Evolutionary conservation across 2,888 invertebrate genomes (phyloP), one percentile per base, ranked within the genome.

Genomic region (Cantharis nigra): DNA sequence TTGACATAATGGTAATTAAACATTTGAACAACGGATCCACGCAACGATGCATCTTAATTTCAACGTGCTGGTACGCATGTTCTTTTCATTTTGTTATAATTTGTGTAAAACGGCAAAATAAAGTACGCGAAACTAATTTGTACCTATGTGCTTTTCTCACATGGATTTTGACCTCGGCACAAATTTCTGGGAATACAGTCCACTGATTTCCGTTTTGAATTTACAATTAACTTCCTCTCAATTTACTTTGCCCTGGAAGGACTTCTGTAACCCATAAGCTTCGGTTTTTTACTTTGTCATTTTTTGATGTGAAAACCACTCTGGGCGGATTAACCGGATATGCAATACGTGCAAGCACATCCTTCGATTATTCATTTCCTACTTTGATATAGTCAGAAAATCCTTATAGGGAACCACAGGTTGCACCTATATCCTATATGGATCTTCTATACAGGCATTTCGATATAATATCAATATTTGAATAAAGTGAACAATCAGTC

Each of bases 1-100:
- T 67, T 67, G 26, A 20, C 13, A n/a, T 26, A 67, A 67, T 49
- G 49, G 33, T 73, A 73, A 73, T 73, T 73, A 73, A 73, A 73
- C 62, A 14, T 67, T 33, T 73, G 72, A 28, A 30, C 18, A 28
- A 64, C 72, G 72, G 72, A 73, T 73, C 23, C 69, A 73, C 30
- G 72, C 72, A 73, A 73, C 67, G 67, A 65, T 73, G 67, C 63
- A 18, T 71, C 64, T 16, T 18, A 69, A n/a, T 33, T 67, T 10
- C 65, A 73, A 30, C 28, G n/a, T 30, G 33, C 14, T 30, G 18
- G 26, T 9, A 67, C 65, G 65, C 26, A 23, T 26, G 65, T 67
- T 33, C 13, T 13, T 26, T 67, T 67, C 26, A 67, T 67, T 67
- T 14, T n/a, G 23, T 67, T 23, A 1, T 9, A 67, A 20, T 18